These are phyloP conservation scores for Scomber scombrus DNA, from an alignment of 2,113 vertebrate genomes.

Conservation along the genomic window DNA sequence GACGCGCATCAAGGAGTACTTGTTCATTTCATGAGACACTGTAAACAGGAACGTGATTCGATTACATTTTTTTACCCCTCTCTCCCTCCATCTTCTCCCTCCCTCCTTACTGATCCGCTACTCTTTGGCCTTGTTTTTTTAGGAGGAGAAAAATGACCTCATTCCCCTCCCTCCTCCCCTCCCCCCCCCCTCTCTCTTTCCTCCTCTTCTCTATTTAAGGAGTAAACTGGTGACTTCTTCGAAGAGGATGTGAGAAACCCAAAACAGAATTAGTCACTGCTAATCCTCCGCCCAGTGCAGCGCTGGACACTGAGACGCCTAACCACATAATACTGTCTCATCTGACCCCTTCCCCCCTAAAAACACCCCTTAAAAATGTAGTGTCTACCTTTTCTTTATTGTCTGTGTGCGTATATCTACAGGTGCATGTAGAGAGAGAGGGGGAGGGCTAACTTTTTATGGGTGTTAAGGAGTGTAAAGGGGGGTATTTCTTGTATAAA, in stretches of 20 bases:
- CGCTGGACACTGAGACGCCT: not conserved
- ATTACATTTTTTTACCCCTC: not conserved
- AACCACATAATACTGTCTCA: constrained; percentile 72
- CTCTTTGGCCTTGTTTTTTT: constrained; percentile 67
- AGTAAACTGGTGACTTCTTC: constrained; percentile 19
- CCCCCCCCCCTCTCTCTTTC: not conserved
- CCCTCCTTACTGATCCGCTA: constrained; percentile 5
- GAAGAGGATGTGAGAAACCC: constrained; percentile 18
- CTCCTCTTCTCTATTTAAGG: not conserved
- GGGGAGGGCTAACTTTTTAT: constrained; percentile 15
- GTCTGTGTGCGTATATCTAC: constrained; percentile 38
- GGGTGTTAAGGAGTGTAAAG: too few relatives aligned
- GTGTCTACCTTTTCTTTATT: not conserved
- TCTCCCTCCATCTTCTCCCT: too few relatives aligned
- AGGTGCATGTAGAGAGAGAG: constrained; percentile 36
- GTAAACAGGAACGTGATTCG: constrained; percentile 48
- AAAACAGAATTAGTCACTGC: constrained; percentile 25
- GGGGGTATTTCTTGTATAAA: constrained; percentile 50
- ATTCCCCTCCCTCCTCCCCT: not conserved
- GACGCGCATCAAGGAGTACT: constrained; percentile 1
- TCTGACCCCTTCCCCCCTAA: not conserved
- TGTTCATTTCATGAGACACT: constrained; percentile 21
- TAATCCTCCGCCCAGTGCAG: not conserved
- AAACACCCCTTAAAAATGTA: not conserved
- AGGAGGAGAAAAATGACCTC: not conserved